Evolutionary conservation across 2,113 vertebrate species (phyloP).

Genomic region (Pardalotus punctatus): DNA sequence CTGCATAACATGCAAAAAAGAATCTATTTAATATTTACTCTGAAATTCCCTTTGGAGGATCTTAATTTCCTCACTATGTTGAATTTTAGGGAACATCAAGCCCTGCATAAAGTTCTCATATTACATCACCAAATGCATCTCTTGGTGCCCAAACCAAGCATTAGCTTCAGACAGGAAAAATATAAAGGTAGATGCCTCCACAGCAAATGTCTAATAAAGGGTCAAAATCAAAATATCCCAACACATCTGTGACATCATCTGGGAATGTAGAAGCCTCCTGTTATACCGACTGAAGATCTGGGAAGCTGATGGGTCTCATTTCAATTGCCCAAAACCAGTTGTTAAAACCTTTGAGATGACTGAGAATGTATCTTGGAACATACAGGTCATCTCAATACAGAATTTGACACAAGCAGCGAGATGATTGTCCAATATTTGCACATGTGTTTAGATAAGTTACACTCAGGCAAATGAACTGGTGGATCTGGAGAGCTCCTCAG

Average conservation of each 20-base stretch:
- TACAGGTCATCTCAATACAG: background rate
- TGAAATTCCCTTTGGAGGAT: background rate
- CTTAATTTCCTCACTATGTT: background rate
- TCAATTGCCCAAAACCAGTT: background rate
- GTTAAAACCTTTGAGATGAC: background rate
- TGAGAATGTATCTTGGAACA: background rate
- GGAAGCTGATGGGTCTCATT: background rate
- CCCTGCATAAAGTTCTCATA: background rate
- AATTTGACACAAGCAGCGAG: background rate
- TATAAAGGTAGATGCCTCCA: background rate
- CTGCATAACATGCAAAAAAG: background rate
- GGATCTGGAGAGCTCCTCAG: background rate
- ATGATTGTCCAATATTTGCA: background rate
- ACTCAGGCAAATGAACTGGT: background rate
- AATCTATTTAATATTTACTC: background rate
- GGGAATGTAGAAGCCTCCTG: background rate
- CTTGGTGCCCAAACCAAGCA: background rate
- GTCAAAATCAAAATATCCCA: background rate
- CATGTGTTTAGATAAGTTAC: background rate
- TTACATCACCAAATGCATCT: background rate
- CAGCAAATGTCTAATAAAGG: background rate
- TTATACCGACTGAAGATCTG: background rate
- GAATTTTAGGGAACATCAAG: background rate
- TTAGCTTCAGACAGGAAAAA: background rate
- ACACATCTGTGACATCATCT: background rate